Evolutionary conservation across 2,113 vertebrate genomes (phyloP), one percentile per base, ranked within the genome.

Genomic region (Danionella cerebrum): DNA sequence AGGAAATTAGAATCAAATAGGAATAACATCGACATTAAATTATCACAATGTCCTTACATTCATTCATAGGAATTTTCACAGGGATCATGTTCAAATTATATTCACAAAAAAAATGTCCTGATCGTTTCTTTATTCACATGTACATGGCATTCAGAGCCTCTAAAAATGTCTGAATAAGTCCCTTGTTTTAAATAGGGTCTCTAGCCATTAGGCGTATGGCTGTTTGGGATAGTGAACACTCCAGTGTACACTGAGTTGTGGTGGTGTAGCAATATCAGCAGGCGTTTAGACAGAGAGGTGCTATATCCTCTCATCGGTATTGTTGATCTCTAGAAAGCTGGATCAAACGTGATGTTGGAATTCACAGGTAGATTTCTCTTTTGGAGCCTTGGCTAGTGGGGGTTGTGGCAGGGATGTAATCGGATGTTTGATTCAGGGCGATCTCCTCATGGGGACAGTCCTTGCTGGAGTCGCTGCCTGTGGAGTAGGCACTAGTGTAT

Each of bases 361-460:
- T 22, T 96, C 91, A 98, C 94, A 98, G 96, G 90, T 98, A 98
- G 85, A 98, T 98, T 87, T 98, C 96, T 67, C 94, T 92, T 89
- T 98, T 98, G 85, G 92, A 87, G 76, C 90, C 92, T 82, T 95
- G 95, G 83, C 92, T 90, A 2, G 94, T 88, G 7, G 93, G 91
- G 62, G 93, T 91, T 76, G 92, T 89, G 72, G 92, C 85, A 1
- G 92, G 87, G 76, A 91, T 93, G 78, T 91, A 97, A 88, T 97
- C 94, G 75, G 88, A 92, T 78, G 93, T 91, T 89, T 98, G 96
- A 87, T 91, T 96, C 85, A 97, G 88, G 60, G 96, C 93, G 74
- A 97, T 97, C 88, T 97, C 95, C 84, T 98, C 96, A 89, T 92
- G 84, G 73, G 91, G 88, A 75, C 92, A 96, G 91, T 96, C 94